These are phyloP conservation scores for Pemphigus obesinymphae DNA, from an alignment of 1,140 invertebrate species.

Conservation along the genomic window DNA sequence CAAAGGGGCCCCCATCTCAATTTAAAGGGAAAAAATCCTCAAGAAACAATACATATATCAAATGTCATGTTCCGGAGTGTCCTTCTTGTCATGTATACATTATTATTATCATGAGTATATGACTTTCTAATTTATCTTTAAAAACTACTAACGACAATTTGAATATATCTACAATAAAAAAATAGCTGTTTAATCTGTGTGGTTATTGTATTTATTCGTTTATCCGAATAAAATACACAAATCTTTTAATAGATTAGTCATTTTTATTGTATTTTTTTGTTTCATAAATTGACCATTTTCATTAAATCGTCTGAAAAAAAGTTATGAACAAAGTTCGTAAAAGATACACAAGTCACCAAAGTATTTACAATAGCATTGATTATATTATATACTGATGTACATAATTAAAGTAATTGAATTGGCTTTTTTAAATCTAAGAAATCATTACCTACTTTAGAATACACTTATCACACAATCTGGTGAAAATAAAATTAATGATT, in stretches of 20 bases:
- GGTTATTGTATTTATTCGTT: background rate
- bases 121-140: constrained; percentile 26
- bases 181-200: background rate
- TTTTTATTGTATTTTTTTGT: background rate
- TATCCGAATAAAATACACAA: background rate
- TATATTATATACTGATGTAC: background rate
- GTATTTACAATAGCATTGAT: too few relatives aligned
- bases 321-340: background rate
- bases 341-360: too few relatives aligned
- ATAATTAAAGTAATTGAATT: background rate
- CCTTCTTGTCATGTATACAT: constrained; percentile 1
- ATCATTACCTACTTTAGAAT: background rate
- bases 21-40: background rate
- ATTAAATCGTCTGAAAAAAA: background rate
- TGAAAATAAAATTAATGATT: background rate
- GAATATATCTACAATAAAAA: background rate
- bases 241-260: background rate
- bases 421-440: background rate
- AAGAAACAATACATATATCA: constrained; percentile 11
- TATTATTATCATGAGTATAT: background rate
- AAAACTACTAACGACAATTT: constrained; percentile 26
- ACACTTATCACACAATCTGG: background rate
- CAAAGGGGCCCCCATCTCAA: background rate
- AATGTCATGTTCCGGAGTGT: background rate
- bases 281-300: background rate